phyloP scores from a whole-genome alignment of 2,797 vertebrate genomes.

The Taenioides sp. region DNA sequence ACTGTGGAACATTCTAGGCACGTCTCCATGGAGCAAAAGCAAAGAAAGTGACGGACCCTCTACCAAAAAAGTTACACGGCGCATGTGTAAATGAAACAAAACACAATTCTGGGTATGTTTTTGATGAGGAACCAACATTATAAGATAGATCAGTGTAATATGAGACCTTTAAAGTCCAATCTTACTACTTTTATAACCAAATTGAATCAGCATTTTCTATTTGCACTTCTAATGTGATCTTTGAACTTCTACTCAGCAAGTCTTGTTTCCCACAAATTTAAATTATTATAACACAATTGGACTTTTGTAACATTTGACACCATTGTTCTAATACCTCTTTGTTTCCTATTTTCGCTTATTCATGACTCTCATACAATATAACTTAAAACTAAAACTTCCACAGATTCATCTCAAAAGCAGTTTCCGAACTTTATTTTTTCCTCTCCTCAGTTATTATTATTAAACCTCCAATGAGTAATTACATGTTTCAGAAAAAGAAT shows the following conservation, averaged over 20 bases:
- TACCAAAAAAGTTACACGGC: too few relatives aligned
- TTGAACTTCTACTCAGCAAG: not conserved
- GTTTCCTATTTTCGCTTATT: constrained; percentile 4
- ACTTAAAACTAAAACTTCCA: not conserved
- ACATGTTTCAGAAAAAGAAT: not conserved
- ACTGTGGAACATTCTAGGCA: too few relatives aligned
- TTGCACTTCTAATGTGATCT: not conserved
- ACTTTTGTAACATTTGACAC: not conserved
- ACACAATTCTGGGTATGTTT: too few relatives aligned
- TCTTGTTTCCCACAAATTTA: not conserved
- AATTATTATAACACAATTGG: not conserved
- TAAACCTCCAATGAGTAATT: not conserved
- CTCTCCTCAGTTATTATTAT: not conserved
- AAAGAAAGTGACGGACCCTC: too few relatives aligned
- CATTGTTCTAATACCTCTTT: not conserved
- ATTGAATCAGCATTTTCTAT: not conserved
- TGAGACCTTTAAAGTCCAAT: not conserved
- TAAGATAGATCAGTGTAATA: too few relatives aligned
- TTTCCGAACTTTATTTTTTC: not conserved
- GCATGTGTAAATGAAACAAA: too few relatives aligned
- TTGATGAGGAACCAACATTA: too few relatives aligned
- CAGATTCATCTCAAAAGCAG: constrained; percentile 12
- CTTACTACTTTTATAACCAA: not conserved
- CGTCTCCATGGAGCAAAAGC: too few relatives aligned
- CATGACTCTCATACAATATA: constrained; percentile 1